Evolutionary conservation across 2,113 vertebrate species (phyloP).

Genomic region (Piprites chloris): DNA sequence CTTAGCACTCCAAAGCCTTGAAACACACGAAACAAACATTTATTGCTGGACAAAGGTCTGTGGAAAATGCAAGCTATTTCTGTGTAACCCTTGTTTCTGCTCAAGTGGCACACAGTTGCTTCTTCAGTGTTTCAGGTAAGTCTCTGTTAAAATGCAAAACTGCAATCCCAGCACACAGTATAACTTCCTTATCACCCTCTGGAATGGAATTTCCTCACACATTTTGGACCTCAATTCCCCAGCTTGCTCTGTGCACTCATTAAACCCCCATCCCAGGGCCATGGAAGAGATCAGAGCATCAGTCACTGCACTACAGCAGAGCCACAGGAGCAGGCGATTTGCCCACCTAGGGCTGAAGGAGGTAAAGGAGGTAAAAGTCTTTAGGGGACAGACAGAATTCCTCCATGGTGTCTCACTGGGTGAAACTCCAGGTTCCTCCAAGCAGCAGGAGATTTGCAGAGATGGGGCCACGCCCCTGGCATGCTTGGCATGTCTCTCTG

Average conservation of each 20-base stretch:
- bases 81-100: background rate
- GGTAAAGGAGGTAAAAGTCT: background rate
- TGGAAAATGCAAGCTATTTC: background rate
- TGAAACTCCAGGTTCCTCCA: background rate
- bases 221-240: background rate
- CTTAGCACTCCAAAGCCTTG: slow-evolving; percentile 20
- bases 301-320: fast-evolving
- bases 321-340: background rate
- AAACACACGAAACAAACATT: slow-evolving; percentile 32
- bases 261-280: background rate
- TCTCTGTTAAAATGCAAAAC: background rate
- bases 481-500: fast-evolving
- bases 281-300: background rate
- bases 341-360: background rate
- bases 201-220: fast-evolving
- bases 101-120: background rate
- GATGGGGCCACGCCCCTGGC: background rate
- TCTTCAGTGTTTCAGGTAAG: background rate
- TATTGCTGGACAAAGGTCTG: slow-evolving; percentile 5
- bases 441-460: background rate
- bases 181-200: background rate
- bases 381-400: background rate
- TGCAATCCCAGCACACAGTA: background rate
- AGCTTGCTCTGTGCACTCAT: background rate
- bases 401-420: background rate